A percentile compares a stretch with the other conserved stretches of the same genome.
phyloP scores from a whole-genome alignment of 2,113 vertebrate species.

The Ictalurus punctatus region DNA sequence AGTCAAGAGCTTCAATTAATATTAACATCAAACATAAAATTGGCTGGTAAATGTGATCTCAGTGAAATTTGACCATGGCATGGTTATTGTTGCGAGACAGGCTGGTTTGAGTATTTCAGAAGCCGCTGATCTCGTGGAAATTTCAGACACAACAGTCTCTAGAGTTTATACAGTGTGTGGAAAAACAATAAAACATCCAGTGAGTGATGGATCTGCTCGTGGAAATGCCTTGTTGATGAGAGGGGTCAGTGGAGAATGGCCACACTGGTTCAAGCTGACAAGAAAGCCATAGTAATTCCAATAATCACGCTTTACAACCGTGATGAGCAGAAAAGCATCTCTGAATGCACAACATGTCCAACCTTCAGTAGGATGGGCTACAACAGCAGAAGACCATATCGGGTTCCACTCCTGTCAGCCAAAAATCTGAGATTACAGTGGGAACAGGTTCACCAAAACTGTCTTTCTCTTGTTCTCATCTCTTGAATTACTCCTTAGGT shows the following conservation, averaged over 20 bases:
- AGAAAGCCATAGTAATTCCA: background rate
- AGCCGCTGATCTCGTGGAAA: background rate
- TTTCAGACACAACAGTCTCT: background rate
- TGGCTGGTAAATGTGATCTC: background rate
- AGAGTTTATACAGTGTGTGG: background rate
- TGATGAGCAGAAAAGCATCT: background rate
- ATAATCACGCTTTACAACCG: background rate
- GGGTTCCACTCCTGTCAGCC: background rate
- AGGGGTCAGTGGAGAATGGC: background rate
- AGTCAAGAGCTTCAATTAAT: background rate
- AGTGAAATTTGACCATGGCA: background rate
- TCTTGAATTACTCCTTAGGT: slow-evolving; percentile 7
- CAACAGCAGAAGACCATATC: background rate
- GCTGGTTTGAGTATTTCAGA: background rate
- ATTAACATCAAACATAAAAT: background rate
- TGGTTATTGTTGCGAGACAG: background rate
- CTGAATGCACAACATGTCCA: background rate
- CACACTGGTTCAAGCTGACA: background rate
- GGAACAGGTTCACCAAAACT: background rate
- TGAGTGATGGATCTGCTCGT: background rate
- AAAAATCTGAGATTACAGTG: background rate
- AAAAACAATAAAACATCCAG: background rate
- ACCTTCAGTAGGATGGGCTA: background rate
- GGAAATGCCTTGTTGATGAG: background rate
- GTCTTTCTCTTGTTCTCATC: background rate